Evolutionary conservation across 2,113 vertebrate species (phyloP), one percentile per base, ranked within the genome.

Genomic region (Chroicocephalus ridibundus): DNA sequence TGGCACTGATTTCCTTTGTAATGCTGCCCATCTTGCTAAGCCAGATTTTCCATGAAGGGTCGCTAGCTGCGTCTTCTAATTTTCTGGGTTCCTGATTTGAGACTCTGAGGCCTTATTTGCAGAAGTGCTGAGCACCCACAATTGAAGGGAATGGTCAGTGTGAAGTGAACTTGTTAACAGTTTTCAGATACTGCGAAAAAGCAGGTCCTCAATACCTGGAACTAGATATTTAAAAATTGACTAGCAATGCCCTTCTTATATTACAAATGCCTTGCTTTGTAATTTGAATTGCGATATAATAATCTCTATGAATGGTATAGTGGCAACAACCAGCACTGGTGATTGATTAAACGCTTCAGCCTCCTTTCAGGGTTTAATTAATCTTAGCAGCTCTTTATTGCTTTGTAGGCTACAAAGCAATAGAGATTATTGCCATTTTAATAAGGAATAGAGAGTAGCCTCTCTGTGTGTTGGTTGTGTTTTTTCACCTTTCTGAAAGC

Each of bases 311-410:
- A 81, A 76, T 89, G 61, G 31, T 44, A 52, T 13, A 68, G 57
- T 58, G 34, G 61, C 77, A 89, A 76, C 70, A 88, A 86, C 55
- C 52, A 86, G 58, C 79, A 18, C 36, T 86, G 81, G 62, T 94
- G 96, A 95, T 90, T 93, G 90, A 97, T 96, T 93, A 97, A 96
- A 70, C 46, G 34, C 70, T 96, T 96, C 78, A 69, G 36, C 69
- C 49, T 95, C 82, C 66, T 52, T 92, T 93, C 75, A 90, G 78
- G 65, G 54, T 82, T 96, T 95, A 96, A 94, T 96, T 95, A 95
- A 95, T 96, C 79, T 88, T 65, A 92, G 92, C 87, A 95, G 79
- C 46, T 92, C 78, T 85, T 96, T 72, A 72, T 72, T 93, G 89
- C 81, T 91, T 79, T 64, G 44, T 65, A 82, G 93, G 25, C 66